Conservation (phyloP, 37 sponge, comb jelly and placozoan genomes). For the Lycopodina hypogea region DNA sequence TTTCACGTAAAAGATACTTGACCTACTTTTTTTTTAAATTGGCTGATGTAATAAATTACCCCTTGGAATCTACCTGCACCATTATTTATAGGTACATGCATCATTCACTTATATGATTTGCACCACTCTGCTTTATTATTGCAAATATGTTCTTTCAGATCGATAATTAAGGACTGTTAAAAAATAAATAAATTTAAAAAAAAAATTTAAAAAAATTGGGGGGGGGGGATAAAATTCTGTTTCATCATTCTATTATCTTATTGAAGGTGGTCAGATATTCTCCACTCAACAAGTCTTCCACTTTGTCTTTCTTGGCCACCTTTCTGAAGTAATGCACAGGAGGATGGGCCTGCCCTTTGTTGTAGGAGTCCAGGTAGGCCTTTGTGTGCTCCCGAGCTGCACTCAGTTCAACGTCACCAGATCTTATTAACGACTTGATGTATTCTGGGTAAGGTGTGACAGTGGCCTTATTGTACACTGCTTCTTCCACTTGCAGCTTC, state of each 20-base stretch:
- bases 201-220: no score
- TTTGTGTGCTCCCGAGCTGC: conserved; percentile 61
- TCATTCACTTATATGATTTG: no score
- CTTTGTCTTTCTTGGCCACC: conserved; percentile 74
- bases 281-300: conserved; percentile 35
- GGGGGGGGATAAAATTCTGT: no score
- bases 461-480: conserved; percentile 54
- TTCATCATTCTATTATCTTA: conserved; percentile 1
- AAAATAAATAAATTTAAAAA: no score
- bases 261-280: conserved; percentile 52
- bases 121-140: no score
- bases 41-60: no score
- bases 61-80: no score
- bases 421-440: conserved; percentile 34
- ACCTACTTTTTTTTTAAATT: no score
- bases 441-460: conserved; percentile 87
- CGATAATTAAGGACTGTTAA: no score
- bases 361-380: conserved; percentile 61
- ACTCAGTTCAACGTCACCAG: conserved; percentile 41
- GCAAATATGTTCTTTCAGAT: no score
- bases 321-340: conserved; percentile 78
- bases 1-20: no score
- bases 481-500: conserved; percentile 63
- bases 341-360: conserved; percentile 45
- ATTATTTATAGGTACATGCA: no score